A percentile compares a stretch with the other conserved stretches of the same genome.
Conservation (phyloP, 64 coral and sea anemone genomes). For the Stylophora pistillata region DNA sequence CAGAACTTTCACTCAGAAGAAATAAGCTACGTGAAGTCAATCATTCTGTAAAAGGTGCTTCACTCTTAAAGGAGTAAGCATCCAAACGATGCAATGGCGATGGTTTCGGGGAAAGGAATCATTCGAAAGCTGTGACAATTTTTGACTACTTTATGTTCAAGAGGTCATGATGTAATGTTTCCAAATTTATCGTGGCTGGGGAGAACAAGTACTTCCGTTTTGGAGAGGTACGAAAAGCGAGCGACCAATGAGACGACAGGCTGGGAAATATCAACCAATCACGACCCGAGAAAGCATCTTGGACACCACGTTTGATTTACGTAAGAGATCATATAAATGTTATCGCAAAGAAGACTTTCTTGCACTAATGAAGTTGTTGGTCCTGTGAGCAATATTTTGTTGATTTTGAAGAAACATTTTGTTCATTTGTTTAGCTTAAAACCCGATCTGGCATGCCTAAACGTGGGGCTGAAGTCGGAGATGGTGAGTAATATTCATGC, state of each 20-base stretch:
- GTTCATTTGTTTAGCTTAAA: not conserved
- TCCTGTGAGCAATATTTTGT: too few species aligned
- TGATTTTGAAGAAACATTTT: not conserved
- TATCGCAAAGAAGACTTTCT: too few species aligned
- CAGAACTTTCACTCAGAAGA: not conserved
- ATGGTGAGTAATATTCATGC: not conserved
- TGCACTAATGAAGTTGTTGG: too few species aligned
- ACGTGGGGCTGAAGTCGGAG: conserved; percentile 12
- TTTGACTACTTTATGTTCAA: not conserved
- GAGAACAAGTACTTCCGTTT: not conserved
- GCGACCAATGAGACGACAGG: not conserved
- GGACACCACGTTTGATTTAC: not conserved
- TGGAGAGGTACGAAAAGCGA: conserved; percentile 7
- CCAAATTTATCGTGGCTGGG: not conserved
- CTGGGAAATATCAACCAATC: not conserved
- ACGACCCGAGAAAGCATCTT: not conserved
- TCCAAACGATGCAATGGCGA: not conserved
- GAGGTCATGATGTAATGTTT: not conserved
- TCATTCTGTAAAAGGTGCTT: not conserved
- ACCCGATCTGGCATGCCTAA: conserved; percentile 15
- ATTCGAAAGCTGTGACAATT: not conserved
- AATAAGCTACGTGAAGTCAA: not conserved
- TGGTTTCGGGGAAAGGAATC: not conserved
- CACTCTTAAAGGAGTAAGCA: not conserved
- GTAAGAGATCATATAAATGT: not conserved